Percentiles rank a stretch among this genome's conserved stretches.
Evolutionary conservation across 2,797 vertebrate genomes (phyloP).

Genomic region (Morelia viridis): DNA sequence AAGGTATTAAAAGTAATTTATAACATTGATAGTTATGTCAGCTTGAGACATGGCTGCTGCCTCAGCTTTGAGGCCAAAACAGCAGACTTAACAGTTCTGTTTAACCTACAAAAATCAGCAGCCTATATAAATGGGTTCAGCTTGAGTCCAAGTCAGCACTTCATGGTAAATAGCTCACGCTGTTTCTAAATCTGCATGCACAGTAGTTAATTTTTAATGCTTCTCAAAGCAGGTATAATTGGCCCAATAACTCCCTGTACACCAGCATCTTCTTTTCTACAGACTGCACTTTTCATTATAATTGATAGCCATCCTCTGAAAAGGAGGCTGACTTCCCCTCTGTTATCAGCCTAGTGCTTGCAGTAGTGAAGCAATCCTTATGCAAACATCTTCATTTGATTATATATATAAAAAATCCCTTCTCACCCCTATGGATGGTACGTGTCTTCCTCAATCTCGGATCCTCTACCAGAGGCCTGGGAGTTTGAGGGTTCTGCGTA

Average conservation of each 20-base stretch:
- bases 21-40: not conserved
- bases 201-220: slow-evolving; percentile 7
- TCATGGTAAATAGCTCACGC: not conserved
- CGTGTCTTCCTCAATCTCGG: no score
- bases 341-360: accelerated
- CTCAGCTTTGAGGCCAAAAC: slow-evolving; percentile 7
- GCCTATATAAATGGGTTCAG: not conserved
- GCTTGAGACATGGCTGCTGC: slow-evolving; percentile 9
- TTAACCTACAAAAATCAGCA: slow-evolving; percentile 21
- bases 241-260: not conserved
- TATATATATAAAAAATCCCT: no score
- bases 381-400: not conserved
- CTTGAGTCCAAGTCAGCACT: slow-evolving; percentile 9
- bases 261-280: not conserved
- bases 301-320: not conserved
- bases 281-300: slow-evolving; percentile 19
- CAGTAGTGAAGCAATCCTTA: not conserved
- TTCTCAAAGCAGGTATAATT: slow-evolving; percentile 13
- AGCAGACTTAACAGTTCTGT: slow-evolving; percentile 1
- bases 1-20: not conserved
- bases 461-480: no score
- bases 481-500: no score
- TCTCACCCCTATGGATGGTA: no score
- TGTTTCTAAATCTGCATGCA: slow-evolving; percentile 2
- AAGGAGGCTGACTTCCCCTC: no score